Evolutionary conservation across 2,888 invertebrate species (phyloP).

Genomic region (Orthonevra nobilis): DNA sequence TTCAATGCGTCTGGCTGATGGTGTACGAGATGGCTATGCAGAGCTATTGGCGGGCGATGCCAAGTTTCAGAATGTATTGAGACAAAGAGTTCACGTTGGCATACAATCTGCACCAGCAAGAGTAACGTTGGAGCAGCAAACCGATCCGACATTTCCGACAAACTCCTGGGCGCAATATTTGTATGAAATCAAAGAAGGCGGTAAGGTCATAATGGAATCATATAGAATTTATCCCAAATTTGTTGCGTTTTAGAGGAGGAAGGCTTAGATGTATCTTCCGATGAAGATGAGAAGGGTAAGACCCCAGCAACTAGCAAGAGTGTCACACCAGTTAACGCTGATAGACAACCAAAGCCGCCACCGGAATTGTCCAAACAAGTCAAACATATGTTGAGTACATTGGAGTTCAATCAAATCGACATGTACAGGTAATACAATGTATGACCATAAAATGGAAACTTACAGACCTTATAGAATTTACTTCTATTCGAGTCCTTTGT

Average conservation of each 20-base stretch:
- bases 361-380: slow-evolving; percentile 77
- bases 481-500: too few species aligned
- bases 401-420: slow-evolving; percentile 80
- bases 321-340: slow-evolving; percentile 53
- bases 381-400: slow-evolving; percentile 75
- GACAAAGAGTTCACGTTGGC: slow-evolving; percentile 82
- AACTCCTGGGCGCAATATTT: slow-evolving; percentile 87
- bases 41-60: slow-evolving; percentile 83
- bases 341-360: slow-evolving; percentile 70
- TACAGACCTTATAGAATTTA: too few species aligned
- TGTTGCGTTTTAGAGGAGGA: slow-evolving; percentile 74
- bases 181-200: slow-evolving; percentile 79
- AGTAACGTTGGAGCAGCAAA: slow-evolving; percentile 83
- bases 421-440: slow-evolving; percentile 79
- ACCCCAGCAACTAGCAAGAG: slow-evolving; percentile 63
- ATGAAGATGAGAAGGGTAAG: slow-evolving; percentile 76
- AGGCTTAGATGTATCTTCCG: slow-evolving; percentile 74
- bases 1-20: slow-evolving; percentile 81
- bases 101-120: slow-evolving; percentile 83
- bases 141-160: slow-evolving; percentile 84
- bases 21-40: slow-evolving; percentile 85
- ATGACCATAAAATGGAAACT: too few species aligned
- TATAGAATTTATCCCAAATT: slow-evolving; percentile 71
- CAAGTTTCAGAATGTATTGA: slow-evolving; percentile 82
- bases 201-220: slow-evolving; percentile 64